Conservation (phyloP, 1,140 invertebrate species). For the Bombus waltoni region DNA sequence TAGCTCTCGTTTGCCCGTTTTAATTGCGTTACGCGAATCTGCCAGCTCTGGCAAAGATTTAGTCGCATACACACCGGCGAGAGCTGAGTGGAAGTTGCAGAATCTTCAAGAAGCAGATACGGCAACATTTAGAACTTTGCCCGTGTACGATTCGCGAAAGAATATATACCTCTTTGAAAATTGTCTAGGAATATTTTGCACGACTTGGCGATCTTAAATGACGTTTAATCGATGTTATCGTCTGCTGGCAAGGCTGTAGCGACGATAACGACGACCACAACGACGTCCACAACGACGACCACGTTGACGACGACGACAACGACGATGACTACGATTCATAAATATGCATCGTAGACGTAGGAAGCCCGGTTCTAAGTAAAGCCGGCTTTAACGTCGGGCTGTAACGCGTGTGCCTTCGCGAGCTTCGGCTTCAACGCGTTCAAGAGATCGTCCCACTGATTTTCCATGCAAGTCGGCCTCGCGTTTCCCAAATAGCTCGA, state of each 20-base stretch:
- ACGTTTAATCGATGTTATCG: constrained; percentile 71
- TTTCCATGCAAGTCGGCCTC: neutral
- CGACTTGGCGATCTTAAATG: constrained; percentile 15
- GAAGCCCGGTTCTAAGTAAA: constrained; percentile 59
- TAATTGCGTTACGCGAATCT: constrained; percentile 23
- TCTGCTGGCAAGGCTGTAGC: constrained; percentile 35
- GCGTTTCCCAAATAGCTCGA: neutral
- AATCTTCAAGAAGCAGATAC: neutral
- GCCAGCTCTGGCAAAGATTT: neutral
- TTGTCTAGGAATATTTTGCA: neutral
- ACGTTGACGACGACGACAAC: constrained; percentile 36
- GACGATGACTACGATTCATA: constrained; percentile 66
- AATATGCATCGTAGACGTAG: constrained; percentile 67
- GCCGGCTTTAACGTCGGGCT: constrained; percentile 57
- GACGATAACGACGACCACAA: constrained; percentile 36
- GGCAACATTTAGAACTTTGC: neutral
- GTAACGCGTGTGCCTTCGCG: constrained; percentile 39
- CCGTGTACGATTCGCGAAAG: too few species aligned
- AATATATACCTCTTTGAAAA: neutral
- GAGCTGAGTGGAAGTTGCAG: too few species aligned
- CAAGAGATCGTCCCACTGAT: constrained; percentile 25
- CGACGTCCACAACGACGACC: neutral
- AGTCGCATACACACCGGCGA: neutral
- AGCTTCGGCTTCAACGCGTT: constrained; percentile 35
- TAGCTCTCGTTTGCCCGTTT: constrained; percentile 27